phyloP scores from a whole-genome alignment of 2,888 invertebrate genomes.

The Zootermopsis nevadensis region DNA sequence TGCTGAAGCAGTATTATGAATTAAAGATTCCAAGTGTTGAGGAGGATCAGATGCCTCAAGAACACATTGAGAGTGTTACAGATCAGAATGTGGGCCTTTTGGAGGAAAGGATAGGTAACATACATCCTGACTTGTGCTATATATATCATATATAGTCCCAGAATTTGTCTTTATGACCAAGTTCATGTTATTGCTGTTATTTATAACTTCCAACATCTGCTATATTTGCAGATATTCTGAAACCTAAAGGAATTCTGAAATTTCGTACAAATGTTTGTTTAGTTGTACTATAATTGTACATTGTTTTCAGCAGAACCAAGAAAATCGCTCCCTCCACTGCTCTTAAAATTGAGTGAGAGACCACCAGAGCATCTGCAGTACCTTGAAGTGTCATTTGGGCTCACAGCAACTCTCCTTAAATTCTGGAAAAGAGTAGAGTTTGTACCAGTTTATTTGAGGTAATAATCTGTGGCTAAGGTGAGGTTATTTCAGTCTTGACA shows the following conservation, averaged over 20 bases:
- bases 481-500: background rate
- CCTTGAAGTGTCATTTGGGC: slow-evolving; percentile 92
- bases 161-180: too few species aligned
- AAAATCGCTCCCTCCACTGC: slow-evolving; percentile 85
- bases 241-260: too few species aligned
- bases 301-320: slow-evolving; percentile 68
- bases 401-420: slow-evolving; percentile 88
- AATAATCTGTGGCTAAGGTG: slow-evolving; percentile 51
- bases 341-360: slow-evolving; percentile 87
- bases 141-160: too few species aligned
- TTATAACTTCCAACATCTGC: too few species aligned
- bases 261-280: too few species aligned
- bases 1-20: slow-evolving; percentile 90
- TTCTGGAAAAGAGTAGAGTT: slow-evolving; percentile 90
- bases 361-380: slow-evolving; percentile 89
- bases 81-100: slow-evolving; percentile 72
- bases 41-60: slow-evolving; percentile 62
- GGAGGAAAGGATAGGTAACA: slow-evolving; percentile 75
- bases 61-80: slow-evolving; percentile 67
- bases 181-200: too few species aligned
- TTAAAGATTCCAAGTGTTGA: slow-evolving; percentile 80
- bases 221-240: too few species aligned
- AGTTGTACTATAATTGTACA: slow-evolving; percentile 14
- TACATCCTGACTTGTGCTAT: slow-evolving; percentile 53
- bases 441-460: slow-evolving; percentile 91